Evolutionary conservation across 2,888 invertebrate species (phyloP).

Genomic region (Halictus ligatus): DNA sequence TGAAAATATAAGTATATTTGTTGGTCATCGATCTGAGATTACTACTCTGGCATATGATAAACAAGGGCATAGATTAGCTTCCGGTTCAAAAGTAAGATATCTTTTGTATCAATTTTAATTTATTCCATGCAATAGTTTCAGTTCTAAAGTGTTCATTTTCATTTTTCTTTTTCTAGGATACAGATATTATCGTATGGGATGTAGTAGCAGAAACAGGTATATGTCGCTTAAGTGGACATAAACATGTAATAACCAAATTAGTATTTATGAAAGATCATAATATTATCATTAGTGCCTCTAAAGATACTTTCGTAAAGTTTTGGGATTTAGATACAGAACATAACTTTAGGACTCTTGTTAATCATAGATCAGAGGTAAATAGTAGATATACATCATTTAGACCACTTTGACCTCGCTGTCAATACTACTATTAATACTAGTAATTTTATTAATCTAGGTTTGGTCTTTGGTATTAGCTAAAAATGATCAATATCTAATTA

Average conservation of each 20-base stretch:
- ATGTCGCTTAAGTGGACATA: slow-evolving; percentile 96
- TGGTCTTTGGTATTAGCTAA: slow-evolving; percentile 93
- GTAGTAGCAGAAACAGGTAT: slow-evolving; percentile 96
- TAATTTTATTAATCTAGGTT: slow-evolving; percentile 86
- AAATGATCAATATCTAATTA: slow-evolving; percentile 93
- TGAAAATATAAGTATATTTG: slow-evolving; percentile 90
- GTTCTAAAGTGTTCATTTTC: slow-evolving; percentile 6
- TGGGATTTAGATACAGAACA: slow-evolving; percentile 98
- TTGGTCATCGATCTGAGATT: slow-evolving; percentile 94
- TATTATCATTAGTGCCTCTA: slow-evolving; percentile 92
- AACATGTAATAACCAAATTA: slow-evolving; percentile 93
- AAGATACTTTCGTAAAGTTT: slow-evolving; percentile 97
- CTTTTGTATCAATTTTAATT: neutral
- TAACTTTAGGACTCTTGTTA: slow-evolving; percentile 97
- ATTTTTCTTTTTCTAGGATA: slow-evolving; percentile 87
- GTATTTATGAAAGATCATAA: slow-evolving; percentile 89
- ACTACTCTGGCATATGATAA: slow-evolving; percentile 93
- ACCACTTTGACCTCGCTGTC: no score
- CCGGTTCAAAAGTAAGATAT: slow-evolving; percentile 91
- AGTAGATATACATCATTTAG: neutral
- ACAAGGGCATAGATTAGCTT: slow-evolving; percentile 93
- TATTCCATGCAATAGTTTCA: neutral
- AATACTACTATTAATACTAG: neutral
- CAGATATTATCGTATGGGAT: slow-evolving; percentile 97
- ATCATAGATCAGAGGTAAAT: slow-evolving; percentile 92